Conservation (phyloP, 2,888 invertebrate genomes). For the Oscheius onirici region DNA sequence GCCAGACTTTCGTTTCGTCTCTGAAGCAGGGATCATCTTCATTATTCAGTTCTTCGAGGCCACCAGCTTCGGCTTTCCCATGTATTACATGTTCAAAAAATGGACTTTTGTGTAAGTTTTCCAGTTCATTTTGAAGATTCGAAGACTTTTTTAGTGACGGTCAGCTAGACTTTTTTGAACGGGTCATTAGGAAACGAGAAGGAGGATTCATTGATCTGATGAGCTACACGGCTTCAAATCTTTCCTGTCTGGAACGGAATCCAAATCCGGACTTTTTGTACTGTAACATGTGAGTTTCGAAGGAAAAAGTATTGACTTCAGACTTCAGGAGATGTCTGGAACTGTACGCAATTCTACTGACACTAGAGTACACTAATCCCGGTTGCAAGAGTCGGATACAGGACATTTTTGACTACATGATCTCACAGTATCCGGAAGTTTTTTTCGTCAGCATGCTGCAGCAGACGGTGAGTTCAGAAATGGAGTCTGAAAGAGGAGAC, state of each 20-base stretch:
- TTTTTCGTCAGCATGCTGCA: background rate
- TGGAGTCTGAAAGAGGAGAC: too few relatives aligned
- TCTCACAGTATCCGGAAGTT: background rate
- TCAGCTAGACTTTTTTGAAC: background rate
- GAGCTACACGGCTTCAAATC: background rate
- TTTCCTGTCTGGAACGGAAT: background rate
- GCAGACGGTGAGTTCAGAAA: background rate
- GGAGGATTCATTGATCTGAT: background rate
- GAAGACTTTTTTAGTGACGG: background rate
- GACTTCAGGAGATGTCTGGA: constrained; percentile 11
- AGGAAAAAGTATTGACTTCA: background rate
- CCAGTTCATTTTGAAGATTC: background rate
- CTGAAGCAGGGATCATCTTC: background rate
- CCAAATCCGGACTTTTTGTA: background rate
- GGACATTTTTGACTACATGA: background rate
- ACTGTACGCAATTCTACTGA: background rate
- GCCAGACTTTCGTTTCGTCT: background rate
- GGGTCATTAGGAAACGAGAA: background rate
- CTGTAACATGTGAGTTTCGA: background rate
- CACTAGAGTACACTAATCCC: background rate
- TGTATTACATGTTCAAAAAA: background rate
- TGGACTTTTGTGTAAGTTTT: constrained; percentile 9
- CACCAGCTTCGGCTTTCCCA: background rate
- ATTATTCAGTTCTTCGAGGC: background rate
- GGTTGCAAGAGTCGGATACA: background rate